Base-by-base conservation (phyloP, 23 tunicate species). In the Ciona savignyi region DNA sequence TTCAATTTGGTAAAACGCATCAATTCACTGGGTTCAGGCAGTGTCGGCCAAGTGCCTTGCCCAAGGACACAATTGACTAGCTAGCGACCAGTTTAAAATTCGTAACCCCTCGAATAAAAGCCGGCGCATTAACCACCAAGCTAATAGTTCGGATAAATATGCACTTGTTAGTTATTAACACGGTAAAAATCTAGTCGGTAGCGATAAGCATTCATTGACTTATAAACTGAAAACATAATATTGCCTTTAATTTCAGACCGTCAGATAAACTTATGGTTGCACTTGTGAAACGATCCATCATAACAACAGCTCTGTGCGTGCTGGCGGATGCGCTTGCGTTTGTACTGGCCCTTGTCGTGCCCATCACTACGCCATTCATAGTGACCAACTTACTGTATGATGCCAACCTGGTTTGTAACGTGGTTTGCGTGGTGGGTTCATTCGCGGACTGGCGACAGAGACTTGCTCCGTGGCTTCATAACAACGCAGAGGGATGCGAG, bases 361-460 rank as follows among this genome's bases (percentile, higher is more conserved):
- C 81, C n/a, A 2, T 28, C 23, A 28, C 51, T 1, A 65, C 75
- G 21, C 86, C 93, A 2, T 78, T 69, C 65, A 85, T 91, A 23
- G 62, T 76, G 0, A 76, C 74, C 1, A 91, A 91, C 70, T 77
- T 60, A 11, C 66, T 91, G 21, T 78, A 88, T 33, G 91, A 85
- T 77, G 87, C 77, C 1, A 81, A 91, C 61, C 67, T 91, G 63
- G 23, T 91, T 2, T 89, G 84, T 56, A 91, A 91, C 80, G 84
- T 91, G 32, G 31, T 91, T 30, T 80, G 84, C 65, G 70, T 91
- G 33, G 74, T 81, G 30, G 84, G 97, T 20, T 85, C 97, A 2
- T 91, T 84, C 75, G 91, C 89, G 3, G 86, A 84, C 65, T 91
- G 97, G 97, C 79, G 71, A 32, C 65, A 72, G 26, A 64, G 97